Evolutionary conservation across 2,797 vertebrate genomes (phyloP).

Genomic region (Myotis planiceps): DNA sequence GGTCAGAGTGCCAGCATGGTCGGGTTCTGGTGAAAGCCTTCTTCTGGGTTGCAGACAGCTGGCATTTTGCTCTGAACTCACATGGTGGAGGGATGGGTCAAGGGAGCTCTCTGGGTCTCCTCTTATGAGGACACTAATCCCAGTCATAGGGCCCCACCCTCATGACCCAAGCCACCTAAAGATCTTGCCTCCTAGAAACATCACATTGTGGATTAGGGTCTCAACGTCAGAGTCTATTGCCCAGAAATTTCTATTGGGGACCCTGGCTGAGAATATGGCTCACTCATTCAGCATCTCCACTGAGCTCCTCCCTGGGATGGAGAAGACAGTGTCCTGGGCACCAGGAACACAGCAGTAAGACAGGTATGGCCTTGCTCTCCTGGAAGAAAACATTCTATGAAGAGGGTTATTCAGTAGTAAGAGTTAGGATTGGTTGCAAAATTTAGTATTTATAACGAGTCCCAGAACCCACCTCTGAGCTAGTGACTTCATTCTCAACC

Average conservation of each 20-base stretch:
- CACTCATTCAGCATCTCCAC: accelerated
- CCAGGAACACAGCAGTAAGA: not conserved
- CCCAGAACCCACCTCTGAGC: not conserved
- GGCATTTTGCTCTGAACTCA: not conserved
- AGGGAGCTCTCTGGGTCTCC: not conserved
- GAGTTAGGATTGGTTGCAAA: not conserved
- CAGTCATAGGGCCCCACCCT: not conserved
- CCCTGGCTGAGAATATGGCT: accelerated
- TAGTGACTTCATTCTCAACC: not conserved
- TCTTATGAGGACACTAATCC: not conserved
- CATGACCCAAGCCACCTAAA: not conserved
- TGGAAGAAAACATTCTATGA: not conserved
- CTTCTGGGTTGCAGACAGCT: not conserved
- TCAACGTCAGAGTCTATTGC: not conserved
- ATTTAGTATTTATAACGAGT: not conserved
- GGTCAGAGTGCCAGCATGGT: not conserved
- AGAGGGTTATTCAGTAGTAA: not conserved
- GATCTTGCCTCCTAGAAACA: not conserved
- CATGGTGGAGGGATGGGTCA: not conserved
- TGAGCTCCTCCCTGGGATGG: not conserved
- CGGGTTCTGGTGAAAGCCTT: not conserved
- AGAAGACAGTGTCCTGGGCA: not conserved
- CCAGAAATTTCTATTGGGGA: not conserved
- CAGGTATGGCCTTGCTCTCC: not conserved
- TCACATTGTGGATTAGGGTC: accelerated